These are phyloP conservation scores for Panzeria rudis DNA, from an alignment of 2,888 invertebrate genomes.

Conservation along the genomic window DNA sequence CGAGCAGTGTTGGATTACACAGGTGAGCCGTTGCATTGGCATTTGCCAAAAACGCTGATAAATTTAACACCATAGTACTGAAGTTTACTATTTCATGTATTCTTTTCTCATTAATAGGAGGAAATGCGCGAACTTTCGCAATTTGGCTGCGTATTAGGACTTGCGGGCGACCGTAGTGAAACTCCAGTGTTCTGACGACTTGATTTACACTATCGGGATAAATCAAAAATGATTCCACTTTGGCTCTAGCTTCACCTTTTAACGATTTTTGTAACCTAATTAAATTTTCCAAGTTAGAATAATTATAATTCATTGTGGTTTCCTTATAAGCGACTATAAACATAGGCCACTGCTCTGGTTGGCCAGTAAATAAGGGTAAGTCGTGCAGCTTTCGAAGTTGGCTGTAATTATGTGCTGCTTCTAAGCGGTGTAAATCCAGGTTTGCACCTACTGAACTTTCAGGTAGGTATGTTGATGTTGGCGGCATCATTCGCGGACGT, in stretches of 20 bases:
- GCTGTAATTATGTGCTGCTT: neutral
- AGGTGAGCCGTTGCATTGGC: conserved; percentile 55
- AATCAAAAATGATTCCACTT: too few relatives aligned
- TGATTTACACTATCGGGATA: conserved; percentile 64
- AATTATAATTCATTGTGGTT: conserved; percentile 64
- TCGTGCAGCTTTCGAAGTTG: conserved; percentile 68
- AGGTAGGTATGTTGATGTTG: too few relatives aligned
- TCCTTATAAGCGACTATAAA: conserved; percentile 68
- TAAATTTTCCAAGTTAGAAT: conserved; percentile 70
- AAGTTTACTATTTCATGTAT: conserved; percentile 65
- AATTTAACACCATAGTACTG: conserved; percentile 67
- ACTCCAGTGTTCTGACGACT: conserved; percentile 66
- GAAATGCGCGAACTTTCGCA: conserved; percentile 67
- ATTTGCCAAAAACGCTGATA: conserved; percentile 59
- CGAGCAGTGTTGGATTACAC: conserved; percentile 48
- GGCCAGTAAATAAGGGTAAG: conserved; percentile 70
- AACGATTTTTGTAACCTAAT: conserved; percentile 67
- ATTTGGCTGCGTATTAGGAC: conserved; percentile 70
- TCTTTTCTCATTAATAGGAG: conserved; percentile 29
- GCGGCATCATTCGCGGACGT: too few relatives aligned
- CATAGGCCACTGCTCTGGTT: conserved; percentile 74
- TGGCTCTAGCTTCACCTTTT: conserved; percentile 67
- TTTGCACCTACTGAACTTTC: too few relatives aligned
- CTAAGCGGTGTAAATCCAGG: too few relatives aligned
- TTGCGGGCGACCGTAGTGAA: conserved; percentile 73